A percentile compares a stretch with the other conserved stretches of the same genome.
These are phyloP conservation scores for Epizoanthus rinbou DNA, from an alignment of 92 coral and sea anemone genomes.

Conservation along the genomic window DNA sequence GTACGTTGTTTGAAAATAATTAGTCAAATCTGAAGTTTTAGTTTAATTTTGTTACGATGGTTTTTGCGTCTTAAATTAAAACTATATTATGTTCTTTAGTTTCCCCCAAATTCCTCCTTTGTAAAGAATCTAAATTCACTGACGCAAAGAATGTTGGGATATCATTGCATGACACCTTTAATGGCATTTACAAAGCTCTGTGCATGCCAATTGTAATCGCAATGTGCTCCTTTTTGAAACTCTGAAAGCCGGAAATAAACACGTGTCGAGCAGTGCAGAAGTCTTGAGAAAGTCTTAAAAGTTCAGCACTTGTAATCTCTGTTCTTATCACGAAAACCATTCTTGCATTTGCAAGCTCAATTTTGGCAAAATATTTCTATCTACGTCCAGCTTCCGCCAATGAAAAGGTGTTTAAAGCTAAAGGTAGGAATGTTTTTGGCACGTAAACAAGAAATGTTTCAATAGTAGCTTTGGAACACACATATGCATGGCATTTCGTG, in stretches of 20 bases:
- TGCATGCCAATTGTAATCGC: constrained; percentile 16
- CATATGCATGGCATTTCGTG: constrained; percentile 12
- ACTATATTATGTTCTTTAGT: background rate
- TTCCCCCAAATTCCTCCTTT: background rate
- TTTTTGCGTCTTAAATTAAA: background rate
- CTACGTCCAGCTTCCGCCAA: background rate
- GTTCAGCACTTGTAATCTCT: constrained; percentile 17
- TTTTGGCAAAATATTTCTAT: background rate
- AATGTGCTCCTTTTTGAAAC: background rate
- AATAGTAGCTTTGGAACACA: background rate
- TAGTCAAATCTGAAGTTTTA: background rate
- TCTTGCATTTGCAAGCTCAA: background rate
- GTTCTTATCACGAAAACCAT: constrained; percentile 35
- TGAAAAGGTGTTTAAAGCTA: background rate
- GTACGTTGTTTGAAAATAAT: background rate
- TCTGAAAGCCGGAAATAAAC: constrained; percentile 28
- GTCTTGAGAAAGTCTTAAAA: constrained; percentile 16
- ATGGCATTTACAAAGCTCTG: background rate
- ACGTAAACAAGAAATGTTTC: background rate
- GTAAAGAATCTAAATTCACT: background rate
- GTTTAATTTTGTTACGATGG: background rate
- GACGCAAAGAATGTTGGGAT: background rate
- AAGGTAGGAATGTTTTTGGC: background rate
- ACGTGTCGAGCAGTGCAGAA: constrained; percentile 11
- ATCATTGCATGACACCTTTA: constrained; percentile 21